These are phyloP conservation scores for Esox masquinongy DNA, from an alignment of 2,797 vertebrate species.

Conservation along the genomic window DNA sequence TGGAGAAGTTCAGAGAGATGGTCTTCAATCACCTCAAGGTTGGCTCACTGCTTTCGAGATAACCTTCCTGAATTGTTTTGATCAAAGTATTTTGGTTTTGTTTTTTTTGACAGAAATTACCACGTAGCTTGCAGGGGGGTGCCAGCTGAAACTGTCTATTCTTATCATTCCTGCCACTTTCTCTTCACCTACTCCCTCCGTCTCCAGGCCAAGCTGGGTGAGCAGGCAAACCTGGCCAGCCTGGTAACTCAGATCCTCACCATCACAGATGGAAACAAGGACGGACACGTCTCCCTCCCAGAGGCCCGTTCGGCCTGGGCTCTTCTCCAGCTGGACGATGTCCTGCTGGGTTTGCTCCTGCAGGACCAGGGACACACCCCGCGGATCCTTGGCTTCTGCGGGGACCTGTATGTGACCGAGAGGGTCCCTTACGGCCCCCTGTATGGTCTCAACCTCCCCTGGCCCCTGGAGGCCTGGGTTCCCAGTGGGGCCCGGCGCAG, in stretches of 20 bases:
- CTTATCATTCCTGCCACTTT: background rate
- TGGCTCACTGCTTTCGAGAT: slow-evolving; percentile 7
- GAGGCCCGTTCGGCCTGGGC: slow-evolving; percentile 97
- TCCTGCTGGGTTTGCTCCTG: slow-evolving; percentile 91
- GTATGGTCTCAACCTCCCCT: slow-evolving; percentile 91
- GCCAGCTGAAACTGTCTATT: background rate
- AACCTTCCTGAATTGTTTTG: background rate
- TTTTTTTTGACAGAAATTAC: background rate
- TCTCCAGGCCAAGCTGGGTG: slow-evolving; percentile 89
- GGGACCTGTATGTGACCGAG: slow-evolving; percentile 94
- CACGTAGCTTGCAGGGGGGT: background rate
- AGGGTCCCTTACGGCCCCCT: slow-evolving; percentile 91
- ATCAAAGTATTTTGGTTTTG: background rate
- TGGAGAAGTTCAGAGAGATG: slow-evolving; percentile 99
- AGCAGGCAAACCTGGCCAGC: slow-evolving; percentile 89
- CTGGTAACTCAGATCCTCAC: slow-evolving; percentile 88
- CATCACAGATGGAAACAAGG: slow-evolving; percentile 93
- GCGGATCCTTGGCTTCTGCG: slow-evolving; percentile 92
- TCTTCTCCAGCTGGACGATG: slow-evolving; percentile 94
- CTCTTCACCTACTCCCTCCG: slow-evolving; percentile 9
- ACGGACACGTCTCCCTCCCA: slow-evolving; percentile 92
- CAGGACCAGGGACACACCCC: slow-evolving; percentile 97
- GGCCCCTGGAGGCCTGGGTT: slow-evolving; percentile 90
- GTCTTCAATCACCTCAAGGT: slow-evolving; percentile 94
- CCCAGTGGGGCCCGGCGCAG: slow-evolving; percentile 87